These are phyloP conservation scores for Odontophorus gujanensis DNA, from an alignment of 2,113 vertebrate genomes.

Conservation along the genomic window DNA sequence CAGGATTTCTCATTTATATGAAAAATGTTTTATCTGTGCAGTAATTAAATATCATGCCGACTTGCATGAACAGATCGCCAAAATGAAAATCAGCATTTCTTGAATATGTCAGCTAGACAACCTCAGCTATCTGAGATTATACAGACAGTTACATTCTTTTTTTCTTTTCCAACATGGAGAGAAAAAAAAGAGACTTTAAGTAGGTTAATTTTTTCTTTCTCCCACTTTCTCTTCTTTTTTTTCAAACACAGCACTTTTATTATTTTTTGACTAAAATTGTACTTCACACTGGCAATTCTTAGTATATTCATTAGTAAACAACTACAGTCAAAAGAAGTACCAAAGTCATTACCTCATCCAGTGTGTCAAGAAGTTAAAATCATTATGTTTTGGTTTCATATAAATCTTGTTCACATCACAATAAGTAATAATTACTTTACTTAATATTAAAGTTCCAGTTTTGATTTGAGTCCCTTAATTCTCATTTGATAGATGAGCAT, in stretches of 20 bases:
- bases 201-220: accelerated
- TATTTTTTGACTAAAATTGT: neutral
- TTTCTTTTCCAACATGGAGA: neutral
- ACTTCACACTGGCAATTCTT: neutral
- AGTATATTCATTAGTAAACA: neutral
- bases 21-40: neutral
- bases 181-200: neutral
- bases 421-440: neutral
- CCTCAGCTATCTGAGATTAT: neutral
- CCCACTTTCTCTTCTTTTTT: neutral
- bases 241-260: neutral
- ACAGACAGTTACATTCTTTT: neutral
- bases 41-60: neutral
- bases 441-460: neutral
- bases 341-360: neutral
- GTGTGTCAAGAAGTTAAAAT: neutral
- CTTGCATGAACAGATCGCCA: neutral
- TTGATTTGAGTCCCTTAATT: neutral
- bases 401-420: neutral
- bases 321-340: neutral
- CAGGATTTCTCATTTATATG: neutral
- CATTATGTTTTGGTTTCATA: neutral
- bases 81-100: neutral
- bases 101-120: neutral
- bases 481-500: neutral